Evolutionary conservation across 1,140 invertebrate species (phyloP), one percentile per base, ranked within the genome.

Genomic region (Scaptomyza montana): DNA sequence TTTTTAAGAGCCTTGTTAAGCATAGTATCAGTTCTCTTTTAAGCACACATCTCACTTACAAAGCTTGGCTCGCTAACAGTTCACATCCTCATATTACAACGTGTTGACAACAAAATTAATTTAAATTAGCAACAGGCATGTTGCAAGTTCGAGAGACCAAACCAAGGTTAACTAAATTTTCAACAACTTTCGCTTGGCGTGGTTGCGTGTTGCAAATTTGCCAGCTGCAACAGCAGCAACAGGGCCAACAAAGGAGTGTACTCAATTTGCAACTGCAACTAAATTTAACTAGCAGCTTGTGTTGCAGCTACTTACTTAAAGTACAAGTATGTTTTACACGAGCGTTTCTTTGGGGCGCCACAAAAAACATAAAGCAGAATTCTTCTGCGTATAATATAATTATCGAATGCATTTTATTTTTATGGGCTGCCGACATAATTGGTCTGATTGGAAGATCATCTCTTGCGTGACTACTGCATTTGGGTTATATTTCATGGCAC

Each of bases 91-190:
- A 76, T 89, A 79, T 89, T 76, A 87, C 68, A 70, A 87, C 76
- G 82, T 87, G 82, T 87, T 87, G 82, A 87, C 82, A 87, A 87
- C 82, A 87, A 87, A 87, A 87, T 87, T 87, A 87, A 87, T 87
- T 87, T 79, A 87, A 86, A 86, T 86, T 86, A 86, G 78, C 61
- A 54, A 50, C 49, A 67, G 67, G 28, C 47, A 49, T 21, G 21
- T 16, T 7, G n/a, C 46, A 33, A 67, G 65, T 25, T 46, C 36
- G 76, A 30, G 57, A 80, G 46, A 39, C 28, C 47, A 33, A 54
- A 13, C 67, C 82, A 86, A 86, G 81, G 81, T 86, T 86, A 81
- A 71, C 71, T 69, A 71, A 87, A 73, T 61, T 78, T 82, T 86
- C 82, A 87, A 87, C 84, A 86, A 80, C 82, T 87, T 80, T 78